Conservation (phyloP, 2,113 vertebrate genomes). For the Drymodes brunneopygia region DNA sequence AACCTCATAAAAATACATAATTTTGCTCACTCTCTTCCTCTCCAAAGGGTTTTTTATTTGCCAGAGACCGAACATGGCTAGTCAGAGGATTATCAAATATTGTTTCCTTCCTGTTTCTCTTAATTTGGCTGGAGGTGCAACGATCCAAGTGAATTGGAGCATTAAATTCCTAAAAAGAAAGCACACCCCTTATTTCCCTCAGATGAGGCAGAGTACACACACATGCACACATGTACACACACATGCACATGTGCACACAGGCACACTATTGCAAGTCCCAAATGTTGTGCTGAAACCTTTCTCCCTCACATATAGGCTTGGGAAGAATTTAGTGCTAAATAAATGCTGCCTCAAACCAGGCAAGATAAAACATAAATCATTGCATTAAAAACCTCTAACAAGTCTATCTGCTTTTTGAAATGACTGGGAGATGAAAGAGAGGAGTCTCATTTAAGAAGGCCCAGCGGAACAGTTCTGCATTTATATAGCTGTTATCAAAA, state of each 20-base stretch:
- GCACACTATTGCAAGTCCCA: constrained; percentile 23
- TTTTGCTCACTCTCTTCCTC: background rate
- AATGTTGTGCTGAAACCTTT: constrained; percentile 57
- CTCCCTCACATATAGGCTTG: constrained; percentile 55
- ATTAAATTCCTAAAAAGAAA: background rate
- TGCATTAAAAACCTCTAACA: constrained; percentile 84
- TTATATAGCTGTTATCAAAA: constrained; percentile 89
- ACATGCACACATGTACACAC: background rate
- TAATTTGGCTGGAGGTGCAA: background rate
- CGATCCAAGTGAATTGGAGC: background rate
- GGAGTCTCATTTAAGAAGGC: constrained; percentile 83
- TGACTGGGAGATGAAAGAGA: constrained; percentile 85
- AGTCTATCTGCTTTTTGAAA: constrained; percentile 84
- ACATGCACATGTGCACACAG: background rate
- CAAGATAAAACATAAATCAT: constrained; percentile 84
- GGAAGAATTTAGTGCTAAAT: constrained; percentile 79
- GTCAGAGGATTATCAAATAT: background rate
- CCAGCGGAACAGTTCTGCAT: constrained; percentile 83
- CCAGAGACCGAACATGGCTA: background rate
- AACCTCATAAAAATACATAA: background rate
- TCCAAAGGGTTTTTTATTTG: background rate
- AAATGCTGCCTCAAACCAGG: constrained; percentile 79
- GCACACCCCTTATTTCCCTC: background rate
- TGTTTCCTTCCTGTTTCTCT: background rate
- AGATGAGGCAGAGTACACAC: background rate